Evolutionary conservation across 2,888 invertebrate genomes (phyloP).

Genomic region (Lissonota sp.): DNA sequence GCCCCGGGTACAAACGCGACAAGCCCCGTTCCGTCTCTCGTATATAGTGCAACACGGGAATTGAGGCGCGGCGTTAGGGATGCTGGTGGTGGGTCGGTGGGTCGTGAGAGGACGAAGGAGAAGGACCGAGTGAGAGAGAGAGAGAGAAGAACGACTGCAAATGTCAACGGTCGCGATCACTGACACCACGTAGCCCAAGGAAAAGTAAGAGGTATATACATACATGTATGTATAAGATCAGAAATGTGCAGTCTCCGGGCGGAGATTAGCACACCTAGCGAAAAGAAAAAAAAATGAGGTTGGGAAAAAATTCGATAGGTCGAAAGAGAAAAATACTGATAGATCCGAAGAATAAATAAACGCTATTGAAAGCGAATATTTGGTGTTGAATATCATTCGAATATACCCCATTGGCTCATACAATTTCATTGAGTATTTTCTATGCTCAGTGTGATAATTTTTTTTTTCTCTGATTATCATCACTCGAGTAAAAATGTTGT

Average conservation of each 20-base stretch:
- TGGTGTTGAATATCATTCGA: no score
- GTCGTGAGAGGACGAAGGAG: conserved; percentile 60
- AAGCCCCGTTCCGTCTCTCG: conserved; percentile 42
- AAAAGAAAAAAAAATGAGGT: conserved; percentile 5
- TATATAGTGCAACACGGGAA: conserved; percentile 58
- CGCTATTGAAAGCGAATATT: not conserved
- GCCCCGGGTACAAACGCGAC: conserved; percentile 46
- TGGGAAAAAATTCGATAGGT: not conserved
- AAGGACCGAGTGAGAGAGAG: conserved; percentile 52
- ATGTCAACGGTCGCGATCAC: conserved; percentile 67
- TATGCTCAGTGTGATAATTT: no score
- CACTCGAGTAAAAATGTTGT: no score
- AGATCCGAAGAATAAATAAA: not conserved
- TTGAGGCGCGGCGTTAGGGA: conserved; percentile 57
- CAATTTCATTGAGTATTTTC: no score
- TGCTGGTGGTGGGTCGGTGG: conserved; percentile 53
- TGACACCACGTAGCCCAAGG: conserved; percentile 55
- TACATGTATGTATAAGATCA: conserved; percentile 25
- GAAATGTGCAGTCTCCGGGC: conserved; percentile 60
- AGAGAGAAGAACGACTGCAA: conserved; percentile 61
- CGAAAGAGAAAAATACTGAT: conserved; percentile 2
- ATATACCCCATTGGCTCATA: no score
- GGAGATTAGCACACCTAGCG: conserved; percentile 39
- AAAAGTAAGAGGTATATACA: conserved; percentile 31
- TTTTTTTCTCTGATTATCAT: no score